These are phyloP conservation scores for Anthoscopus minutus DNA, from an alignment of 2,113 vertebrate genomes.

Conservation along the genomic window DNA sequence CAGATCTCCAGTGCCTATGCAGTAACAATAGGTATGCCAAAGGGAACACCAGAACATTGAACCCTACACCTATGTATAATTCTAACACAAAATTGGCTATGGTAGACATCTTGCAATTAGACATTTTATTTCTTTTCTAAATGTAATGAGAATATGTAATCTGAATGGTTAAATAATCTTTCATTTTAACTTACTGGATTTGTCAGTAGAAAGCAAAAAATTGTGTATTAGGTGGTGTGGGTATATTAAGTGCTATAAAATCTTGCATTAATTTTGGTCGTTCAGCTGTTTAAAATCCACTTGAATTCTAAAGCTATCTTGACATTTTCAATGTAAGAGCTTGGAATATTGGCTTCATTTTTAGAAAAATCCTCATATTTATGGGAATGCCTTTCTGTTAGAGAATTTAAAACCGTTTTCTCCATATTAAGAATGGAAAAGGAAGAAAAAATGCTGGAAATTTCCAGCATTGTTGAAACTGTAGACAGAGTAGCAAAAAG, in stretches of 20 bases:
- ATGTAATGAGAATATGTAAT: not conserved
- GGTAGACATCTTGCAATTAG: not conserved
- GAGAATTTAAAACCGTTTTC: not conserved
- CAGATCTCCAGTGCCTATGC: too few species aligned
- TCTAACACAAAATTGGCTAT: too few species aligned
- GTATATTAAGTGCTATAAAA: not conserved
- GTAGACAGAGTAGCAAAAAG: not conserved
- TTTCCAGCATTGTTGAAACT: not conserved
- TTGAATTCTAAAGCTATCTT: not conserved
- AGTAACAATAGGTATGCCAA: too few species aligned
- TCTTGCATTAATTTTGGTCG: not conserved
- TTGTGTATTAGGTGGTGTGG: not conserved
- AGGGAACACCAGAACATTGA: too few species aligned
- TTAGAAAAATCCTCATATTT: not conserved
- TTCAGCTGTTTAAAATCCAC: not conserved
- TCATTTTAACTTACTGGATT: not conserved
- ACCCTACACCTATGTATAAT: too few species aligned
- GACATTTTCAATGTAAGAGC: not conserved
- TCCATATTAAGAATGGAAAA: not conserved
- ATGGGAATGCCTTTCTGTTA: not conserved
- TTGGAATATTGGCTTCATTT: not conserved
- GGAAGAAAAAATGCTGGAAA: not conserved
- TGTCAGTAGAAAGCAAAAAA: not conserved
- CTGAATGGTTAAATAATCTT: not conserved
- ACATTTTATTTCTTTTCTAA: not conserved